Evolutionary conservation across 2,888 invertebrate genomes (phyloP).

Genomic region (Brachynemurus nebulosus): DNA sequence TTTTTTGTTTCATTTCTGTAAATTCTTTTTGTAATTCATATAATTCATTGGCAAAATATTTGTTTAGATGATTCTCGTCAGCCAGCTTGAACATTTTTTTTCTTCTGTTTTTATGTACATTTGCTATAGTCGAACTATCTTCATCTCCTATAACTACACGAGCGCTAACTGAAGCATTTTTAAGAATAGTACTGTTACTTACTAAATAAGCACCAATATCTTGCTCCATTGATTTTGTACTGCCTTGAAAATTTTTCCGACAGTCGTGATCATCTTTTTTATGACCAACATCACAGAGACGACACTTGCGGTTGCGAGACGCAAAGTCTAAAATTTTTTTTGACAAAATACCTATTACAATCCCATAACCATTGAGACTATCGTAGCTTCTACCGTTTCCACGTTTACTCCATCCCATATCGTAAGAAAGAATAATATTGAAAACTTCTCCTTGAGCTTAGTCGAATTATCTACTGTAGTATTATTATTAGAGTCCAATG

Average conservation of each 20-base stretch:
- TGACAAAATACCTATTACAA: neutral
- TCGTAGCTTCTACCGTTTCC: neutral
- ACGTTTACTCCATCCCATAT: neutral
- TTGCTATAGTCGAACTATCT: conserved; percentile 19
- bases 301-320: conserved; percentile 18
- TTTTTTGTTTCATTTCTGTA: conserved; percentile 14
- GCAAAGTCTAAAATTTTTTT: neutral
- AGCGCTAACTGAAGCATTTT: conserved; percentile 15
- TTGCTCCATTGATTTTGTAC: conserved; percentile 23
- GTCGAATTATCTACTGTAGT: too few relatives aligned
- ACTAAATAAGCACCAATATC: conserved; percentile 17
- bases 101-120: conserved; percentile 13
- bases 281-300: conserved; percentile 15
- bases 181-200: conserved; percentile 16
- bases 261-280: conserved; percentile 19
- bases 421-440: neutral
- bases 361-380: neutral
- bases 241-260: conserved; percentile 20
- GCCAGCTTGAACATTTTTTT: conserved; percentile 16
- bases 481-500: too few relatives aligned
- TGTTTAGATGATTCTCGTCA: conserved; percentile 17
- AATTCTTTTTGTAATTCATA: conserved; percentile 15
- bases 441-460: neutral
- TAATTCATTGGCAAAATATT: conserved; percentile 15
- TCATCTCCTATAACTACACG: conserved; percentile 20